A percentile compares a stretch with the other conserved stretches of the same genome.
Conservation (phyloP, 2,113 vertebrate species). For the Oncorhynchus keta region DNA sequence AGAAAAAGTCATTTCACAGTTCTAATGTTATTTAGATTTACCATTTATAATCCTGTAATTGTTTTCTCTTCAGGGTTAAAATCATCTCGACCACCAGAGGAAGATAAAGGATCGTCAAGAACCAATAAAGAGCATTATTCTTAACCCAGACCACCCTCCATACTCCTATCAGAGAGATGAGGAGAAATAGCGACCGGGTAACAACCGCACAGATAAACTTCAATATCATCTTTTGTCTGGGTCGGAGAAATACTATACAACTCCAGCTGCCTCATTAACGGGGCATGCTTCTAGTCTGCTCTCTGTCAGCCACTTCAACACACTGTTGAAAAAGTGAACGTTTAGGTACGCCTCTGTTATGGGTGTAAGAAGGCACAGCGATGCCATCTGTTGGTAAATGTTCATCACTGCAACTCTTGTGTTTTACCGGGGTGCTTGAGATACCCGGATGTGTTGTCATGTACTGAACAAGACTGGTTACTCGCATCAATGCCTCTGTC, state of each 20-base stretch:
- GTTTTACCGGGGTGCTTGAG: too few relatives aligned
- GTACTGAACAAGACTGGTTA: too few relatives aligned
- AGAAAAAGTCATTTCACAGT: conserved; percentile 10
- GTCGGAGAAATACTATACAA: background rate
- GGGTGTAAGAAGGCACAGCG: too few relatives aligned
- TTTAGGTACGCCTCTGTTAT: conserved; percentile 38
- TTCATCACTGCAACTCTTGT: too few relatives aligned
- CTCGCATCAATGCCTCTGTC: too few relatives aligned
- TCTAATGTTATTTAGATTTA: conserved; percentile 60
- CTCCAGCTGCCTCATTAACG: background rate
- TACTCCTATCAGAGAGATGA: conserved; percentile 84
- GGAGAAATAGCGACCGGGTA: conserved; percentile 81
- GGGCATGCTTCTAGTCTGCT: background rate
- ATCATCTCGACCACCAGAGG: conserved; percentile 83
- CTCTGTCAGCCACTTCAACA: background rate
- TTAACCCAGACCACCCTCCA: conserved; percentile 83
- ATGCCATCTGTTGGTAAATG: too few relatives aligned
- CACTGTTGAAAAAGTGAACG: background rate
- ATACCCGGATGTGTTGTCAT: too few relatives aligned
- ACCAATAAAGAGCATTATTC: conserved; percentile 79
- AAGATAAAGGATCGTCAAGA: conserved; percentile 83
- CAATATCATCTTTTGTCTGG: conserved; percentile 67
- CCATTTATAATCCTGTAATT: conserved; percentile 92
- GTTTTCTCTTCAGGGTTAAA: conserved; percentile 82
- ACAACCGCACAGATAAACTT: conserved; percentile 80